Evolutionary conservation across 2,888 invertebrate species (phyloP), one percentile per base, ranked within the genome.

Genomic region (Cryptosula pallasiana): DNA sequence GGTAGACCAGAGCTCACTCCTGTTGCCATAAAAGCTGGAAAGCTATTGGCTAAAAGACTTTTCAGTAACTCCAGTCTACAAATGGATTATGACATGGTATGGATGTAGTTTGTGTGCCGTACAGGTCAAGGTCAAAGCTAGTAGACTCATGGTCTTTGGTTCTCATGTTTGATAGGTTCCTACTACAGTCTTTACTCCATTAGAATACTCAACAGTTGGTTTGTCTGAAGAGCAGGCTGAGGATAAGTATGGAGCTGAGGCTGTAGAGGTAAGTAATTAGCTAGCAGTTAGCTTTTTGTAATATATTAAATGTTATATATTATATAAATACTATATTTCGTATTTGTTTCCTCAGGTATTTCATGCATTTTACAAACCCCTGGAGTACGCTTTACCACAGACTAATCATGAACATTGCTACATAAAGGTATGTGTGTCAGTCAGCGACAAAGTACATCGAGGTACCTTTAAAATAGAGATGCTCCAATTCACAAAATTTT

Each of bases 131-230:
- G n/a, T n/a, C n/a, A n/a, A n/a, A n/a, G n/a, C n/a, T n/a, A n/a
- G n/a, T n/a, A n/a, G n/a, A n/a, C n/a, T n/a, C n/a, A n/a, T n/a
- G n/a, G n/a, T n/a, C 45, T 45, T 5, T 45, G 20, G 45, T 45
- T 45, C 45, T 45, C n/a, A n/a, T 45, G 5, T 45, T 45, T 45
- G 45, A 13, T 25, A 74, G 55, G 74, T 82, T 5, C 76, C 82
- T 1, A 82, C 82, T 9, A 82, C 82, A 36, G 81, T 82, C n/a
- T 82, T 82, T 72, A 82, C 82, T 1, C 82, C 82, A 0, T 71
- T 82, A 45, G 82, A 82, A 74, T 82, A 82, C 71, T 79, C 81
- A 0, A 75, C 75, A 63, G 78, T 82, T 55, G 82, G 82, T 5
- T 27, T 79, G 32, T 77, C 80, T n/a, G 82, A 82, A 74, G 82